Percentiles rank a stretch among this genome's conserved stretches.
phyloP scores from a whole-genome alignment of 2,113 vertebrate species.

The Phalacrocorax aristotelis region DNA sequence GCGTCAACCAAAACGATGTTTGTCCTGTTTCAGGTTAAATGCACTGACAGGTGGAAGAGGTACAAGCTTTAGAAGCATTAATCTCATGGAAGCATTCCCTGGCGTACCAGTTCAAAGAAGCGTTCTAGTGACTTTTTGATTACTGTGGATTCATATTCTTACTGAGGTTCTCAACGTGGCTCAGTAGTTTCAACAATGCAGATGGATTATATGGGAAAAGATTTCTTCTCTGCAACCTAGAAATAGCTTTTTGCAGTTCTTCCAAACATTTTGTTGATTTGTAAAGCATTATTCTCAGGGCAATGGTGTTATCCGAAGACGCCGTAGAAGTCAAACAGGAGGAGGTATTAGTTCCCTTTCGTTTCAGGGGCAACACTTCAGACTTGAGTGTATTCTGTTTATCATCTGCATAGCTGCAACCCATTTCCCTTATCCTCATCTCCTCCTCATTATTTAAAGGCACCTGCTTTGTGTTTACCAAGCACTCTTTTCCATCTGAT shows the following conservation, averaged over 20 bases:
- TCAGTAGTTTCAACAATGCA: slow-evolving; percentile 84
- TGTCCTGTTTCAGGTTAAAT: background rate
- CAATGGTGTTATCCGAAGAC: background rate
- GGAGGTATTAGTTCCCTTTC: background rate
- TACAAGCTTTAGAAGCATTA: background rate
- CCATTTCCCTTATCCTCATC: background rate
- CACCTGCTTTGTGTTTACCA: background rate
- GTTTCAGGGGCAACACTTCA: background rate
- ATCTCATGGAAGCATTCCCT: background rate
- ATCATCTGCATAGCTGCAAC: background rate
- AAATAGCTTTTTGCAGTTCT: slow-evolving; percentile 80
- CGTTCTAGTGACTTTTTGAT: background rate
- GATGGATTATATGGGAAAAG: slow-evolving; percentile 92
- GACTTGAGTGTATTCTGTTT: background rate
- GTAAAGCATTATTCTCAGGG: background rate
- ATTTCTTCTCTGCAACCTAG: slow-evolving; percentile 79
- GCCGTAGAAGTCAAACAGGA: background rate
- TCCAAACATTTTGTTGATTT: slow-evolving; percentile 74
- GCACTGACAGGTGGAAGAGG: background rate
- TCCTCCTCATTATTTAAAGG: background rate
- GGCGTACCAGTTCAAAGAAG: background rate
- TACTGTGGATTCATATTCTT: background rate
- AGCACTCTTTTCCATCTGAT: slow-evolving; percentile 6
- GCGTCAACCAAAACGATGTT: background rate
- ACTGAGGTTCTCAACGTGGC: slow-evolving; percentile 43